Evolutionary conservation across 2,797 vertebrate species (phyloP).

Genomic region (Valencia hispanica): DNA sequence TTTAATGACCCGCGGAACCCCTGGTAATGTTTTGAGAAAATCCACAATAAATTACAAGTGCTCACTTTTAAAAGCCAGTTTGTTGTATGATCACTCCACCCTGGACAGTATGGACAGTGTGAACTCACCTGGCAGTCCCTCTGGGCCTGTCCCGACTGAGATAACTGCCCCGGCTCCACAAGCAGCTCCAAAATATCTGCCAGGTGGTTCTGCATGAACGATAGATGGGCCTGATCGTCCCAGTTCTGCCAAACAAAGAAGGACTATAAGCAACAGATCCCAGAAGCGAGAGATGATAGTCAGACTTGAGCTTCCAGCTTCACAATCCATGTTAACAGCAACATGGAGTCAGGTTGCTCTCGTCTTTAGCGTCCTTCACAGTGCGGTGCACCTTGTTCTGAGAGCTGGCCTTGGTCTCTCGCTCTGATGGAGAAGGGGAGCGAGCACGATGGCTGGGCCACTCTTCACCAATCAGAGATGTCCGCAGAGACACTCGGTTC

Average conservation of each 20-base stretch:
- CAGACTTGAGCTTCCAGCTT: neutral
- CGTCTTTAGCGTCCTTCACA: neutral
- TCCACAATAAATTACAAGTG: no score
- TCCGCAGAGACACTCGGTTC: slow-evolving; percentile 90
- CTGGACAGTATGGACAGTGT: no score
- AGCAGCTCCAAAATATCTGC: slow-evolving; percentile 89
- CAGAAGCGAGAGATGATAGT: neutral
- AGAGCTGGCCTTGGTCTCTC: slow-evolving; percentile 82
- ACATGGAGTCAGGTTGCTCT: neutral
- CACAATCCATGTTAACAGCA: neutral
- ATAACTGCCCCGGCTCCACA: slow-evolving; percentile 88
- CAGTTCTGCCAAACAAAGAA: slow-evolving; percentile 84
- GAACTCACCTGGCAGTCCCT: slow-evolving; percentile 78
- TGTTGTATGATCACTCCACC: no score
- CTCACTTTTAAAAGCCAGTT: no score
- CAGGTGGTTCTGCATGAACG: slow-evolving; percentile 88
- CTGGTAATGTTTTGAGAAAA: no score
- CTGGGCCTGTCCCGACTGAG: slow-evolving; percentile 77
- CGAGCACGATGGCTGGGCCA: slow-evolving; percentile 89
- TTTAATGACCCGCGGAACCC: no score
- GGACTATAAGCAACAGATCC: neutral
- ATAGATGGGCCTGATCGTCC: slow-evolving; percentile 91
- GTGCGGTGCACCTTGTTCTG: slow-evolving; percentile 87
- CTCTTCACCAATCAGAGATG: slow-evolving; percentile 92
- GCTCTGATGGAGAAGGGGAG: slow-evolving; percentile 80